Evolutionary conservation across 2,888 invertebrate genomes (phyloP).

Genomic region (Tenthredo mesomela): DNA sequence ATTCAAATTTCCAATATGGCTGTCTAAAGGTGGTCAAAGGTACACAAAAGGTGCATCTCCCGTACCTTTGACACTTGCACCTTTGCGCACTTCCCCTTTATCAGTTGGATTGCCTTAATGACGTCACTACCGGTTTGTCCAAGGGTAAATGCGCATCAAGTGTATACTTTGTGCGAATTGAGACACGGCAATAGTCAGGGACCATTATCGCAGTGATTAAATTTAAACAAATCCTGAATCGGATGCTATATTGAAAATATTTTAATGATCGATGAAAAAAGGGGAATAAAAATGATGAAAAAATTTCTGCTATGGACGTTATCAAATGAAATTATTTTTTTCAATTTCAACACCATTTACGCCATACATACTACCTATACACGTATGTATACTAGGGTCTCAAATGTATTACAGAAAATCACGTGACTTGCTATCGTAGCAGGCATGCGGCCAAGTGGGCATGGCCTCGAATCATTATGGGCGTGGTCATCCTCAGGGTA

Average conservation of each 20-base stretch:
- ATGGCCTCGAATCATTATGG: slow-evolving; percentile 72
- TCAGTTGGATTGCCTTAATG: no score
- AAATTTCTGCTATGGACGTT: not conserved
- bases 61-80: no score
- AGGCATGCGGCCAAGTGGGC: slow-evolving; percentile 62
- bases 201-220: not conserved
- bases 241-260: not conserved
- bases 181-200: no score
- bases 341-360: not conserved
- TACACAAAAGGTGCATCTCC: no score
- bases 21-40: no score
- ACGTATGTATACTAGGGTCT: not conserved
- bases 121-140: no score
- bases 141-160: no score
- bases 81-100: no score
- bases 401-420: not conserved
- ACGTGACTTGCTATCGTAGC: slow-evolving; percentile 30
- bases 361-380: not conserved
- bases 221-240: not conserved
- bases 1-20: no score
- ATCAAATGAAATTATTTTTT: not conserved
- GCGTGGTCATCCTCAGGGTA: slow-evolving; percentile 65
- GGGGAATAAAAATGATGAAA: not conserved
- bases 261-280: not conserved
- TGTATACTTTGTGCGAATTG: no score